These are phyloP conservation scores for Crotalus helleri DNA, from an alignment of 2,113 vertebrate genomes.

Conservation along the genomic window DNA sequence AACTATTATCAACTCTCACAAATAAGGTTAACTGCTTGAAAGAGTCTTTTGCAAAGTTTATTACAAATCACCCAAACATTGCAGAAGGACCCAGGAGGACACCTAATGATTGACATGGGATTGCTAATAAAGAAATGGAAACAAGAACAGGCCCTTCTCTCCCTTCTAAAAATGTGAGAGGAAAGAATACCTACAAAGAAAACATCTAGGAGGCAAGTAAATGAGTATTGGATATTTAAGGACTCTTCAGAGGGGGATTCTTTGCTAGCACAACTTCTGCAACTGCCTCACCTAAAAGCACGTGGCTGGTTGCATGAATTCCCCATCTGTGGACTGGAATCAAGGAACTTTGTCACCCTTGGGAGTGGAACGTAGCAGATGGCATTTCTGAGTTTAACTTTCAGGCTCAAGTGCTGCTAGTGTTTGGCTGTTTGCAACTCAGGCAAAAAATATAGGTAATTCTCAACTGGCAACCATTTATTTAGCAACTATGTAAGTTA, in stretches of 20 bases:
- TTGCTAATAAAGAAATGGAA: too few species aligned
- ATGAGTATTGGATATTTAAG: not conserved
- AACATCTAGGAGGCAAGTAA: too few species aligned
- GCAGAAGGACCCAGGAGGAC: too few species aligned
- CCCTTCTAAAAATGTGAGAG: too few species aligned
- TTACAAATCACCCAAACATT: too few species aligned
- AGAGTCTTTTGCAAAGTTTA: too few species aligned
- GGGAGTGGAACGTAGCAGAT: not conserved
- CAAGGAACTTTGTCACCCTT: not conserved
- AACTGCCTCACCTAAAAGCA: not conserved
- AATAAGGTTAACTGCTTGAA: too few species aligned
- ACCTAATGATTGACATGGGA: too few species aligned
- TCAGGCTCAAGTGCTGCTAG: not conserved
- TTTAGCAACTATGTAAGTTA: not conserved
- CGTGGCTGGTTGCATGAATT: not conserved
- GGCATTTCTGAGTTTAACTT: not conserved
- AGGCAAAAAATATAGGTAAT: not conserved
- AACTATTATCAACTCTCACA: too few species aligned
- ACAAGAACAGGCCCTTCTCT: too few species aligned
- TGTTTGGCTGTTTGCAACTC: not conserved
- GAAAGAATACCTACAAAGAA: too few species aligned
- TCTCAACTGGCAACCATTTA: not conserved
- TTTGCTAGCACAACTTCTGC: not conserved
- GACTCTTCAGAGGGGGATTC: not conserved
- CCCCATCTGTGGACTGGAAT: not conserved